phyloP scores from a whole-genome alignment of 2,113 vertebrate genomes.

The Melanerpes formicivorus region DNA sequence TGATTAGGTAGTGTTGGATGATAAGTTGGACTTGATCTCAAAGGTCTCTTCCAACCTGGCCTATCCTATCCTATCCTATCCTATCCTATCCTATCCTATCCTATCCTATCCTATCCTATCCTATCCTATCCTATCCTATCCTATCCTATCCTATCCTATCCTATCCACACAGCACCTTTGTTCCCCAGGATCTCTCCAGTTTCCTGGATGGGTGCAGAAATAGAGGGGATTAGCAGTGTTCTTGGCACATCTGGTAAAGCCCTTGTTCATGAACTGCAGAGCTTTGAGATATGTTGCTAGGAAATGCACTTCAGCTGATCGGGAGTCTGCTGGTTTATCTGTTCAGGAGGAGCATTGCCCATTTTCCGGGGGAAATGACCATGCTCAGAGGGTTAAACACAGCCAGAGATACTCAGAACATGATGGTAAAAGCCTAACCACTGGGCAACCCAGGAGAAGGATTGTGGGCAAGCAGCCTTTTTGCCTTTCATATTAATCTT shows the following conservation, averaged over 20 bases:
- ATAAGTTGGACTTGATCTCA: too few relatives aligned
- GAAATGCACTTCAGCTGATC: neutral
- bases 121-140: too few relatives aligned
- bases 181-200: neutral
- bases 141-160: too few relatives aligned
- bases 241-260: neutral
- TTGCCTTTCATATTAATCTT: neutral
- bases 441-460: neutral
- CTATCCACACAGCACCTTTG: neutral
- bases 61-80: too few relatives aligned
- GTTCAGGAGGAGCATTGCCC: neutral
- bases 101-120: too few relatives aligned
- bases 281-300: neutral
- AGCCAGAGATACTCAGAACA: fast-evolving
- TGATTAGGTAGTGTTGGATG: too few relatives aligned
- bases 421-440: neutral
- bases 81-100: too few relatives aligned
- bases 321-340: neutral
- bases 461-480: neutral
- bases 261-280: neutral
- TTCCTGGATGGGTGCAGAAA: neutral
- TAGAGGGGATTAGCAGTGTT: neutral
- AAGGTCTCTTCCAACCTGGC: too few relatives aligned
- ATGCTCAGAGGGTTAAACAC: fast-evolving
- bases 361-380: neutral